Evolutionary conservation across 1,140 invertebrate species (phyloP), one percentile per base, ranked within the genome.

Genomic region (Lordiphosa clarofinis): DNA sequence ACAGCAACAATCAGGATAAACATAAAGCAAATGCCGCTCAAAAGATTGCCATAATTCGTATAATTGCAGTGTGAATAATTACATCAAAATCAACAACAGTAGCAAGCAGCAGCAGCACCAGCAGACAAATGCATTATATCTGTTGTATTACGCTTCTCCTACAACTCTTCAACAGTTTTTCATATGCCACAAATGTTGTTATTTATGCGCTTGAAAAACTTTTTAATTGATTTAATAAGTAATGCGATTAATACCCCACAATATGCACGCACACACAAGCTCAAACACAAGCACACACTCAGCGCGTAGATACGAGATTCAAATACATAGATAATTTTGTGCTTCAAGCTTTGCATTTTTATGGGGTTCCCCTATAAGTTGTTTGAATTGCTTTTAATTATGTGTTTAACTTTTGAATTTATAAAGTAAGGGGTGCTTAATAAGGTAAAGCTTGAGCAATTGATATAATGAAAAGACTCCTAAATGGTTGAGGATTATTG

Each of bases 221-320:
- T 82, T 82, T 82, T 81, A 81, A 81, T 81, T 81, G 76, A 81
- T 81, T 81, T 82, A 81, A 82, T 81, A 81, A 82, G 76, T 81
- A 81, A 82, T 82, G 76, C 72, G 76, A 82, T 81, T 81, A 81
- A 81, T 81, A 38, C 56, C 56, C 52, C 68, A 59, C 75, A 63
- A 82, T 68, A 75, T 75, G 75, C 55, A 39, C 49, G 8, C 31
- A 19, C 31, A 48, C 31, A 48, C 31, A 48, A 19, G 19, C 43
- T 19, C 43, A 46, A 12, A 46, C 43, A 46, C 21, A 46, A 8
- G 21, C 13, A 46, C 13, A 31, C 11, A 21, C 13, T 7, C 49
- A 64, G 19, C n/a, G 43, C 44, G 37, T 31, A 56, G 56, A 61
- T 56, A 31, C 19, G 10, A 58, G 36, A 6, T 37, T 31, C 35